These are phyloP conservation scores for Theonella swinhoei DNA, from an alignment of 37 sponge, comb jelly and placozoan genomes.

Conservation along the genomic window DNA sequence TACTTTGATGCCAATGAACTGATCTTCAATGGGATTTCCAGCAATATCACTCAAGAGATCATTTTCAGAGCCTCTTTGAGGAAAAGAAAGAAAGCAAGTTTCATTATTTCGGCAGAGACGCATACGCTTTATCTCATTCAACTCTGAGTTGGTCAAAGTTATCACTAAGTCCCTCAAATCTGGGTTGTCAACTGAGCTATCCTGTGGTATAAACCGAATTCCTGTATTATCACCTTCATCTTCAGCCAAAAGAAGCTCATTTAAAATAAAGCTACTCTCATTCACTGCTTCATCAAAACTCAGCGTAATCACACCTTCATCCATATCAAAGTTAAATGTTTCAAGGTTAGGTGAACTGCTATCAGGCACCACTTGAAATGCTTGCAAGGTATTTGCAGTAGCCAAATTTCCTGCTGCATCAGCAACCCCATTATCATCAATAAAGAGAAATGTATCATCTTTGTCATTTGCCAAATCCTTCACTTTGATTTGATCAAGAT, in stretches of 20 bases:
- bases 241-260: constrained; percentile 32
- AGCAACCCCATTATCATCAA: constrained; percentile 26
- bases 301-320: constrained; percentile 73
- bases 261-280: constrained; percentile 5
- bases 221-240: constrained; percentile 6
- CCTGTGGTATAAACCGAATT: not conserved
- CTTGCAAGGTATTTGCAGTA: constrained; percentile 1
- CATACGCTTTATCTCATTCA: constrained; percentile 78
- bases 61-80: not conserved
- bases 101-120: constrained; percentile 49
- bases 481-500: constrained; percentile 74
- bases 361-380: constrained; percentile 45
- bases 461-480: constrained; percentile 40
- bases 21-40: constrained; percentile 33
- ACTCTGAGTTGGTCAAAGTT: constrained; percentile 41
- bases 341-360: constrained; percentile 52
- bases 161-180: constrained; percentile 44
- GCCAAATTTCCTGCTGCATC: constrained; percentile 51
- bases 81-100: constrained; percentile 63
- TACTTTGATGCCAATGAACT: constrained; percentile 19
- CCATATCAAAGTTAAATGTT: constrained; percentile 78
- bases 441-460: constrained; percentile 57
- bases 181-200: not conserved
- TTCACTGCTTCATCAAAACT: constrained; percentile 78
- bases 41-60: constrained; percentile 57